Base-by-base conservation (phyloP, 2,888 invertebrate species). In the Euclidia mi region DNA sequence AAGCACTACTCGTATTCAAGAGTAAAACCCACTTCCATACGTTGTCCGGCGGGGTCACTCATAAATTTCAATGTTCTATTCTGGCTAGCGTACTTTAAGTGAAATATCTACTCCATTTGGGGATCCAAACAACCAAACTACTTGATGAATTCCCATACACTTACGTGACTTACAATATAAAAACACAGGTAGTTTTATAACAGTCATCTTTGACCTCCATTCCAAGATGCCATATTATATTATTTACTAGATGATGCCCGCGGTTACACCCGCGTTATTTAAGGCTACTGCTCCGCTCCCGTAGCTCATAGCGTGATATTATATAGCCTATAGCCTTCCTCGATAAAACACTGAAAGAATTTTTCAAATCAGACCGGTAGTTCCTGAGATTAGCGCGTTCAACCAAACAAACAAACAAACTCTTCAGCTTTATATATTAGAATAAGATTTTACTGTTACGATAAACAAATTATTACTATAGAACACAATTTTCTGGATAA, bases 21-120 rank as follows among this genome's bases (percentile, higher is more conserved):
- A 81, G 76, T 78, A 75, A 81, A 82, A 74, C 79, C 79, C 80
- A 77, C 83, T 84, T 79, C 79, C 79, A 80, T 83, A 82, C 76
- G 81, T 75, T 84, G 87, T 83, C 88, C 85, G 86, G 77, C 51
- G 82, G 85, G 90, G 87, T 86, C 87, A 85, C 88, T 87, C 88
- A 87, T 91, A 90, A 90, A 91, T 90, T 87, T 88, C 90, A 90
- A 90, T 90, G 85, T 88, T 85, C 86, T 84, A 88, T 88, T 88
- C 88, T 85, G 79, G 84, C 85, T 81, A 76, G 84, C 81, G 87
- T 82, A 89, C 88, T 90, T 90, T 86, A 89, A 90, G 89, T 90
- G 89, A 90, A 89, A 89, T 90, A 90, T 90, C 84, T 85, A 71
- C 87, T 79, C 88, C 90, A 89, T 90, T 90, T 87, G 84, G 87